Percentiles rank a stretch among this genome's conserved stretches.
phyloP scores from a whole-genome alignment of 2,797 vertebrate genomes.

The Phalloptychus januarius region DNA sequence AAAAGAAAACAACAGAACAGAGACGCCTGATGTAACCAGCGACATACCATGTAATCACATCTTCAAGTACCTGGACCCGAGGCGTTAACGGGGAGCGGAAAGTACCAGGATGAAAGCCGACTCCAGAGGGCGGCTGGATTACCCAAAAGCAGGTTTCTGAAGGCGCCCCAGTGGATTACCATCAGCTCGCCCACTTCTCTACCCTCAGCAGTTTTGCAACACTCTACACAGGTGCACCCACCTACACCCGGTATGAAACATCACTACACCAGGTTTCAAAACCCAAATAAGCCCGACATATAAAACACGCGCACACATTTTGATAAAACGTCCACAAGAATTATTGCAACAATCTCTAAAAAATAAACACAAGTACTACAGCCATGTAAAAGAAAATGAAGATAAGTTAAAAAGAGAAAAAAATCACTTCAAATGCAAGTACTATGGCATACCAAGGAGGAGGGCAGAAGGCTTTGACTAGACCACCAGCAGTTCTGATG shows the following conservation, averaged over 20 bases:
- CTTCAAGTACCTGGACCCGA: conserved; percentile 55
- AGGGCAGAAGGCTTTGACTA: conserved; percentile 66
- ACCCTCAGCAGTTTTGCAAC: conserved; percentile 59
- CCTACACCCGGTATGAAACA: conserved; percentile 67
- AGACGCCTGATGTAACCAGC: conserved; percentile 62
- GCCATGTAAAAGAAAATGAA: conserved; percentile 68
- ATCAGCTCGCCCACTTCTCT: conserved; percentile 43
- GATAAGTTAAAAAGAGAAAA: conserved; percentile 66
- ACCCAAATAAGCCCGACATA: conserved; percentile 70
- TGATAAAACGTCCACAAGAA: conserved; percentile 77
- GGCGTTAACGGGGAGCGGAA: conserved; percentile 45
- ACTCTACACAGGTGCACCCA: conserved; percentile 64
- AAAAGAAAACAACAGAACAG: conserved; percentile 49
- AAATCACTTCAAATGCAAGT: conserved; percentile 77
- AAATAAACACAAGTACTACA: conserved; percentile 77
- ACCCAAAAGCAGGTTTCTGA: conserved; percentile 30
- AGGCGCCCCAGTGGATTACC: conserved; percentile 49
- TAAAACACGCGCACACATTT: conserved; percentile 62
- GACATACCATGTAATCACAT: conserved; percentile 64
- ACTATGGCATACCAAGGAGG: conserved; percentile 72
- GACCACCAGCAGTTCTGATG: conserved; percentile 69
- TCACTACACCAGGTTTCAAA: conserved; percentile 75
- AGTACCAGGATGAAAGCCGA: conserved; percentile 61
- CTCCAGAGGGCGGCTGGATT: conserved; percentile 30
- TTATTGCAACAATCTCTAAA: conserved; percentile 85